Evolutionary conservation across 2,113 vertebrate genomes (phyloP), one percentile per base, ranked within the genome.

Genomic region (Nycticebus coucang): DNA sequence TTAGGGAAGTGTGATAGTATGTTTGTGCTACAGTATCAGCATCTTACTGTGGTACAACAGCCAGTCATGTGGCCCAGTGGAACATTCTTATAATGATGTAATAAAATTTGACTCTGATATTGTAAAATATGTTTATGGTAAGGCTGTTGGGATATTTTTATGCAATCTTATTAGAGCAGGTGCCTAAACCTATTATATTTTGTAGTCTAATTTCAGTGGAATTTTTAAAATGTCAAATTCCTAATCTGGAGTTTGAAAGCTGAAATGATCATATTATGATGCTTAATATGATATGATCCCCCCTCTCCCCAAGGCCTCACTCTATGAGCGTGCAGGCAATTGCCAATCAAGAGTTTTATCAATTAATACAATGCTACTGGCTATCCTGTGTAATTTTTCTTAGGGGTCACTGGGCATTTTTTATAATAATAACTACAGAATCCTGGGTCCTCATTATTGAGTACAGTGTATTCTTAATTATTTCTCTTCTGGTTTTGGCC

Each of bases 71-170:
- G 97, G 97, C 97, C 97, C 98, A 72, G 69, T 98, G 97, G 98
- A 98, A 98, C 97, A 92, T 97, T 98, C 97, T 89, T 94, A 97
- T 99, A 99, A 99, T 99, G 98, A 99, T 98, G 98, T 95, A 97
- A 98, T 99, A 99, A 99, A 99, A 99, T 98, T 98, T 98, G 98
- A 98, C 98, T 98, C 98, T 98, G 98, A 98, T 99, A 99, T 98
- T 98, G 98, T 99, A 99, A 99, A 99, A 98, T 98, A 98, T 98
- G 98, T 99, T 99, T 98, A 99, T 98, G 95, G 97, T 95, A 97
- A 98, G 97, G 91, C 97, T 97, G 97, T 83, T 98, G 98, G 95
- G 94, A 86, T 97, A 95, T 97, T 98, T 98, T 98, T 97, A 98
- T 97, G 97, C 97, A 96, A 97, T 98, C 92, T 97, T 96, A 95